Percentiles rank a stretch among this genome's conserved stretches.
phyloP scores from a whole-genome alignment of 1,140 invertebrate genomes.

The Oreohelix idahoensis region DNA sequence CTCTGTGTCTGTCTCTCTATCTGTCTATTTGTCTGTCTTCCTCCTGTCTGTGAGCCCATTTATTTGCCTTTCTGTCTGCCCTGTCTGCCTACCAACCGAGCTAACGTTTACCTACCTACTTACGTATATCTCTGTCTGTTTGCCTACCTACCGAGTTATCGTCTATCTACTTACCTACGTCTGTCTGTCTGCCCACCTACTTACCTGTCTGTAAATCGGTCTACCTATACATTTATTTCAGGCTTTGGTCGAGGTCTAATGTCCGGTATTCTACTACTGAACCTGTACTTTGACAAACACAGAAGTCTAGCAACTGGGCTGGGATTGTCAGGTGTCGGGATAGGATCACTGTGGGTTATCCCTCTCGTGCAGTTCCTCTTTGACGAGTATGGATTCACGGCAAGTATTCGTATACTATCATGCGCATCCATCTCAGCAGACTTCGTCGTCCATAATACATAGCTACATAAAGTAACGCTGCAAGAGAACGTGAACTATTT shows the following conservation, averaged over 20 bases:
- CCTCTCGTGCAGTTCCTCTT: constrained; percentile 11
- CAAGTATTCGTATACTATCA: no score
- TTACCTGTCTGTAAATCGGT: no score
- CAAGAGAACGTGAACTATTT: no score
- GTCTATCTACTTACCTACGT: not conserved
- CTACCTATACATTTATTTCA: not conserved
- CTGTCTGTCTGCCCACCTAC: not conserved
- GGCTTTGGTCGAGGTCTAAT: constrained; percentile 5
- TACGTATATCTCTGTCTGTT: no score
- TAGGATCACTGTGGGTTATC: constrained; percentile 8
- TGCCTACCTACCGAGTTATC: not conserved
- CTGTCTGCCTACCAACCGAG: not conserved
- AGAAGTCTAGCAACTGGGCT: constrained; percentile 13
- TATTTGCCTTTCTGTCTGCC: not conserved
- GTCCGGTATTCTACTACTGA: not conserved
- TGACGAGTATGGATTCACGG: constrained; percentile 27
- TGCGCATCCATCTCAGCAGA: no score
- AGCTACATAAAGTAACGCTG: no score
- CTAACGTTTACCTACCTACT: not conserved
- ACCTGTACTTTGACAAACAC: constrained; percentile 29
- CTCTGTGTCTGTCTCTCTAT: not conserved
- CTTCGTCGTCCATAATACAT: no score
- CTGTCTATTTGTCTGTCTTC: no score
- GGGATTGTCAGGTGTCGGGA: constrained; percentile 5
- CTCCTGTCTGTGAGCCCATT: no score